A percentile compares a stretch with the other conserved stretches of the same genome.
Evolutionary conservation across 92 coral and sea anemone species (phyloP).

Genomic region (Umimayanthus chanpuru): DNA sequence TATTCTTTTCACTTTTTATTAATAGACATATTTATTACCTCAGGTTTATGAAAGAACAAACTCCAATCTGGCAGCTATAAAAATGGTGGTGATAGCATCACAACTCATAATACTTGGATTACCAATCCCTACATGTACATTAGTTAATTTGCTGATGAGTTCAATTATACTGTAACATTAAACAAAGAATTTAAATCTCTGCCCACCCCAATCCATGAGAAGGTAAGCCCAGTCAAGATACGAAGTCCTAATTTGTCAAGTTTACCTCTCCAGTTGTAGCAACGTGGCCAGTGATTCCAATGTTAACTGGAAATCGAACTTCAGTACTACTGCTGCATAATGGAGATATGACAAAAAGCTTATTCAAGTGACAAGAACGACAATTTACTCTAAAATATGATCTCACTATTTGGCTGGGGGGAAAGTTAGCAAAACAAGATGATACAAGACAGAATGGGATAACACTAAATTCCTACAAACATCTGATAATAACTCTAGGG

Average conservation of each 20-base stretch:
- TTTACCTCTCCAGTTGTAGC: conserved; percentile 97
- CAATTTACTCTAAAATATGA: background rate
- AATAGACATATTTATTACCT: no score
- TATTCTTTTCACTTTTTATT: no score
- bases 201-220: no score
- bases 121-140: background rate
- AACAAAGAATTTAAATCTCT: background rate
- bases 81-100: background rate
- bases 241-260: no score
- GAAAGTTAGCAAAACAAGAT: no score
- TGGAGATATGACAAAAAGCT: background rate
- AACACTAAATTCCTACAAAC: background rate
- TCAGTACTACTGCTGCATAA: conserved; percentile 86
- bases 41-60: no score
- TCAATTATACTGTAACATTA: no score
- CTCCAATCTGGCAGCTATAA: background rate
- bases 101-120: no score
- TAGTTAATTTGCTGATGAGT: background rate
- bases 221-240: no score
- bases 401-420: no score
- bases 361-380: no score
- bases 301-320: conserved; percentile 92
- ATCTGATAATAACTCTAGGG: no score
- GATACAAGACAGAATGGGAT: background rate
- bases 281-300: conserved; percentile 98